phyloP scores from a whole-genome alignment of 2,113 vertebrate species.

The Ochotona princeps region DNA sequence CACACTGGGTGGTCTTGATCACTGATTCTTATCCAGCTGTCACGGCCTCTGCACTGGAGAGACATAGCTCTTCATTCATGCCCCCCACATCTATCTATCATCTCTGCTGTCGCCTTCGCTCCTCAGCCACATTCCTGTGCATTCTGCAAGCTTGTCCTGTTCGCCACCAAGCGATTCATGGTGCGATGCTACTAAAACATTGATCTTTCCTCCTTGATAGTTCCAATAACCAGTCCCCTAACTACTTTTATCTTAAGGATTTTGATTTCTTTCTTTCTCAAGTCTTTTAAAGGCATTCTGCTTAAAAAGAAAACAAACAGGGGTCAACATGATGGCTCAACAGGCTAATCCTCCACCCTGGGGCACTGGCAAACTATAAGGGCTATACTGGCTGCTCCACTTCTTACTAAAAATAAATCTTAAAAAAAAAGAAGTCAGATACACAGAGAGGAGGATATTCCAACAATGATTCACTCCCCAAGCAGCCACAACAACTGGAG shows the following conservation, averaged over 20 bases:
- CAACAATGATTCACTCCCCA: too few relatives aligned
- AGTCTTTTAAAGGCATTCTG: not conserved
- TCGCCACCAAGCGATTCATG: not conserved
- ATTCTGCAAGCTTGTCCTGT: not conserved
- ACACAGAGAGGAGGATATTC: too few relatives aligned
- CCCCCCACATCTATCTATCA: not conserved
- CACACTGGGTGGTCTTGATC: not conserved
- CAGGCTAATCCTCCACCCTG: too few relatives aligned
- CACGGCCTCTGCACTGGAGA: not conserved
- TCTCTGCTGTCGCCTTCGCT: not conserved
- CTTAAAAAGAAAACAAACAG: not conserved
- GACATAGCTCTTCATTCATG: not conserved
- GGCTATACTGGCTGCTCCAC: too few relatives aligned
- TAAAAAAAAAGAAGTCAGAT: too few relatives aligned
- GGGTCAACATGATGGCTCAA: too few relatives aligned
- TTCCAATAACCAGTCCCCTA: not conserved
- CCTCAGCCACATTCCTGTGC: not conserved
- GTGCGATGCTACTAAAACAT: not conserved
- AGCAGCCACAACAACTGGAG: too few relatives aligned
- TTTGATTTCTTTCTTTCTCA: conserved; percentile 21
- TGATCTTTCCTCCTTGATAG: not conserved
- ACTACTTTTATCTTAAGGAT: conserved; percentile 11
- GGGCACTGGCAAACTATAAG: too few relatives aligned
- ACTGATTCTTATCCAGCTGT: not conserved
- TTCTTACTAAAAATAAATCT: too few relatives aligned